Evolutionary conservation across 2,888 invertebrate genomes (phyloP), one percentile per base, ranked within the genome.

Genomic region (Eupithecia subumbrata): DNA sequence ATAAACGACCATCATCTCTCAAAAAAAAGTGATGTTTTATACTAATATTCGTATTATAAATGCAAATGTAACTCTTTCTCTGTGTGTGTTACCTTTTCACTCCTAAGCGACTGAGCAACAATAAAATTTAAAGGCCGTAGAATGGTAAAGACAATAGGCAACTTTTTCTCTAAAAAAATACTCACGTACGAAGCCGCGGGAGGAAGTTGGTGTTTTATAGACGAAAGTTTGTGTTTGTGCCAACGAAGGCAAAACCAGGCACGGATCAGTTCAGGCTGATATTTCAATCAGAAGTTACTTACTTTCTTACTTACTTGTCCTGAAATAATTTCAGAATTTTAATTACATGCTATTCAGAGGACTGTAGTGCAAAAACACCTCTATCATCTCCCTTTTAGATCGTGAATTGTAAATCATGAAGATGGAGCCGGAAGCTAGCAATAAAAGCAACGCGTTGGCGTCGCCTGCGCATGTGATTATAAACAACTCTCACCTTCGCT

Each of bases 401-500:
- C 63, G 63, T 43, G 43, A 68, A 43, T 68, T 40, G 67, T 56
- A 52, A 67, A 72, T 72, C 52, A 72, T 67, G 0, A 63, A 69
- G 69, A 78, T 64, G 63, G 71, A 75, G 45, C 79, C 79, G 81
- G 82, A 82, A 80, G 76, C 75, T 71, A 78, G 69, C 73, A 76
- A 76, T 73, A 72, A 75, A 76, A 78, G 73, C 78, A 77, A 78
- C 64, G 76, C 77, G 64, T 67, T 48, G 73, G 69, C 79, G 75
- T 40, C 71, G 64, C 69, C 75, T 71, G 68, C 78, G 83, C 77
- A 83, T 82, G 60, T 84, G 83, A 87, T 87, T 91, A 92, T 92
- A 92, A 84, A 85, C 79, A 84, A 88, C 91, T 91, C 91, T 93
- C 92, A 93, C 94, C 93, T 94, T 93, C 92, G 85, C 86, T 86